These are phyloP conservation scores for Argyrosomus regius DNA, from an alignment of 2,797 vertebrate genomes.

Conservation along the genomic window DNA sequence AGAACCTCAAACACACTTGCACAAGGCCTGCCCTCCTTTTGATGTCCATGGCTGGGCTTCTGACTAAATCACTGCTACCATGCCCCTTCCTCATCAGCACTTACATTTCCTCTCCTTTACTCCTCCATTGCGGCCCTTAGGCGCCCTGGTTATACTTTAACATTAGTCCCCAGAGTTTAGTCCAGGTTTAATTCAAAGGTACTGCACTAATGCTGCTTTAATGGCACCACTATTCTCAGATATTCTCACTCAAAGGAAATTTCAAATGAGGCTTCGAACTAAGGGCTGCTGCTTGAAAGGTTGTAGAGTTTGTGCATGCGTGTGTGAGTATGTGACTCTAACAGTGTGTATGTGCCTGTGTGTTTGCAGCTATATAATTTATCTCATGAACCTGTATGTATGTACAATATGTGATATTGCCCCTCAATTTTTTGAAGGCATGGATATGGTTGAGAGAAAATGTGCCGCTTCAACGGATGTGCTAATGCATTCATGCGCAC, in stretches of 20 bases:
- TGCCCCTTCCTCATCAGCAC: slow-evolving; percentile 63
- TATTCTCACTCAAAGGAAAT: slow-evolving; percentile 91
- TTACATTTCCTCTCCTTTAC: slow-evolving; percentile 65
- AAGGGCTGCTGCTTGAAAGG: slow-evolving; percentile 75
- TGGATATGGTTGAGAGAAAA: slow-evolving; percentile 34
- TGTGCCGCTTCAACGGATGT: slow-evolving; percentile 30
- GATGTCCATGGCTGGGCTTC: slow-evolving; percentile 76
- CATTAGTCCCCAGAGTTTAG: slow-evolving; percentile 89
- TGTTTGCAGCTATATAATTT: slow-evolving; percentile 28
- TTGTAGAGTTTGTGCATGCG: slow-evolving; percentile 57
- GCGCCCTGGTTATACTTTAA: slow-evolving; percentile 82
- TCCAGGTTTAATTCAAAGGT: slow-evolving; percentile 92
- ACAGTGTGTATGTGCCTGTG: neutral
- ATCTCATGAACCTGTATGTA: slow-evolving; percentile 30
- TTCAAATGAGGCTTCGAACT: slow-evolving; percentile 85
- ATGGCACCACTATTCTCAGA: slow-evolving; percentile 88
- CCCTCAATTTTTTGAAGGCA: slow-evolving; percentile 36
- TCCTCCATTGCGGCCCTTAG: slow-evolving; percentile 58
- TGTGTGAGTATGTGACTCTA: slow-evolving; percentile 7
- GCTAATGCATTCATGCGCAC: slow-evolving; percentile 54
- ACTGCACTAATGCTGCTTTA: slow-evolving; percentile 89
- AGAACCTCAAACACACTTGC: slow-evolving; percentile 79
- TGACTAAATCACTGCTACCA: slow-evolving; percentile 72
- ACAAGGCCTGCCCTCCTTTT: slow-evolving; percentile 77
- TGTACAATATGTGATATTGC: slow-evolving; percentile 41